phyloP scores from a whole-genome alignment of 2,888 invertebrate genomes.

The Agrilus mali region DNA sequence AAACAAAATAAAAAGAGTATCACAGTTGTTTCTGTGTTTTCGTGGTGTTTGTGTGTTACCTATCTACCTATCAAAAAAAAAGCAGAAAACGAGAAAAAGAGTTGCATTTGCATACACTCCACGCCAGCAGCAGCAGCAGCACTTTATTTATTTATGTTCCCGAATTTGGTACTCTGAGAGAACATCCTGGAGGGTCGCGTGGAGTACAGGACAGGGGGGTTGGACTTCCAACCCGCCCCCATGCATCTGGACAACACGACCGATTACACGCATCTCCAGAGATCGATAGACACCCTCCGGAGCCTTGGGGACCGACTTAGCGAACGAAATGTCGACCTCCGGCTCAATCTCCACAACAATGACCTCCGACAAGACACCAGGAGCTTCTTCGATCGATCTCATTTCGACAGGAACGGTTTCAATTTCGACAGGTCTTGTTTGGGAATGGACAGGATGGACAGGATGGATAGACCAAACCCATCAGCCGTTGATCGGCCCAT shows the following conservation, averaged over 20 bases:
- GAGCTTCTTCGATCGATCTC: background rate
- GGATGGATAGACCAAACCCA: constrained; percentile 14
- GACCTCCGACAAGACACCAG: constrained; percentile 17
- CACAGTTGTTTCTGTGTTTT: background rate
- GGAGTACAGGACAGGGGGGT: constrained; percentile 32
- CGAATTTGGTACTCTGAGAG: background rate
- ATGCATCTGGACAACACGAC: constrained; percentile 29
- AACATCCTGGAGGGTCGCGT: constrained; percentile 32
- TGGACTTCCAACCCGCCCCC: constrained; percentile 32
- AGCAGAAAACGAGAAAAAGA: background rate
- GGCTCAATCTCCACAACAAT: constrained; percentile 28
- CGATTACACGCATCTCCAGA: constrained; percentile 30
- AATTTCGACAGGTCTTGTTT: constrained; percentile 11
- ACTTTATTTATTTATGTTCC: background rate
- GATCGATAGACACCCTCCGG: constrained; percentile 33
- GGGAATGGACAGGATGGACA: constrained; percentile 22
- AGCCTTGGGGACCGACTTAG: constrained; percentile 32
- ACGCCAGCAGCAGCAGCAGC: no score
- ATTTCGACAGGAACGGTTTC: constrained; percentile 4
- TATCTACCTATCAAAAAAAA: no score
- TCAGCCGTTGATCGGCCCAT: constrained; percentile 12
- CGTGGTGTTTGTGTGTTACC: background rate
- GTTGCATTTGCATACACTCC: no score
- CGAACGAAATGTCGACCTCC: constrained; percentile 31
- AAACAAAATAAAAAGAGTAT: background rate